These are phyloP conservation scores for Rhagophthalmus giganteus DNA, from an alignment of 2,888 invertebrate genomes.

Conservation along the genomic window DNA sequence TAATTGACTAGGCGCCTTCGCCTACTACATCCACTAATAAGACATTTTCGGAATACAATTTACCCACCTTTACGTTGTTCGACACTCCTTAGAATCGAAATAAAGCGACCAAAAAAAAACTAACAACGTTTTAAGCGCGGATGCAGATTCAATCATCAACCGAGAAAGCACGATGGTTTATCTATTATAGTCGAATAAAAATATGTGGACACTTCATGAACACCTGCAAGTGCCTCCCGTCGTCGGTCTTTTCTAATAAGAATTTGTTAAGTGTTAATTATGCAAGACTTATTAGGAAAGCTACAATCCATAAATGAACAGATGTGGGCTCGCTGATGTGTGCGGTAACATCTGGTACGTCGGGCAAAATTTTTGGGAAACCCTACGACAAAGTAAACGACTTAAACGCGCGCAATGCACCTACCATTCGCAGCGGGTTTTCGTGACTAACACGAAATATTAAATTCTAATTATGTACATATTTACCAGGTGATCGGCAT, in stretches of 20 bases:
- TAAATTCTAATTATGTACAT: too few relatives aligned
- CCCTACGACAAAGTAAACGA: too few relatives aligned
- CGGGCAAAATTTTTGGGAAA: too few relatives aligned
- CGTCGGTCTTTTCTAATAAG: neutral
- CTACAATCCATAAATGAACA: neutral
- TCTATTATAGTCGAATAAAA: neutral
- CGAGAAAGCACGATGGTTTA: neutral
- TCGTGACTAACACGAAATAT: too few relatives aligned
- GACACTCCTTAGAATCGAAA: neutral
- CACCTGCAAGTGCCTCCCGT: neutral
- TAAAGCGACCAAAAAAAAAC: neutral
- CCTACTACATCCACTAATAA: slow-evolving; percentile 6
- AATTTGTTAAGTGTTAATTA: neutral
- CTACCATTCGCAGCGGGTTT: too few relatives aligned
- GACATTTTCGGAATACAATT: slow-evolving; percentile 9
- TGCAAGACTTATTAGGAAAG: neutral
- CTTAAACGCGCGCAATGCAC: too few relatives aligned
- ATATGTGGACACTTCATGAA: neutral
- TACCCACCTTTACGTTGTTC: slow-evolving; percentile 10
- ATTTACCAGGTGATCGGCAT: too few relatives aligned
- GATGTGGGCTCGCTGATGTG: neutral
- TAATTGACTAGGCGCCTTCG: slow-evolving; percentile 22
- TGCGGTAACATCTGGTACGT: neutral
- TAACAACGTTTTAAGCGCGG: neutral
- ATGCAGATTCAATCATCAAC: neutral